phyloP scores from a whole-genome alignment of 2,113 vertebrate genomes.

The Pseudopodoces humilis region DNA sequence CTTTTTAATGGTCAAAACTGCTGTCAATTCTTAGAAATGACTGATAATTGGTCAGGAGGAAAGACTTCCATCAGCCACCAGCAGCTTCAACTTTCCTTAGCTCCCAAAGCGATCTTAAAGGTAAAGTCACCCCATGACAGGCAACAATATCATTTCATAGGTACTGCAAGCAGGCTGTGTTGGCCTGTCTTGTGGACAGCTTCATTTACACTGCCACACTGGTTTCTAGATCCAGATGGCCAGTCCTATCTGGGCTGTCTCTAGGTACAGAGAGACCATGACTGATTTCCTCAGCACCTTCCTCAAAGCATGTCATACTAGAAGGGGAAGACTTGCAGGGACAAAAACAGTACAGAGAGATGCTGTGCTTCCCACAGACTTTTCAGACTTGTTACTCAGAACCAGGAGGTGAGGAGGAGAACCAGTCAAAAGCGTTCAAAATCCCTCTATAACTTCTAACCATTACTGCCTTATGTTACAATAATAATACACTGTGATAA shows the following conservation, averaged over 20 bases:
- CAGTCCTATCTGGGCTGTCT: not conserved
- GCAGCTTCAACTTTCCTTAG: no score
- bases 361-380: not conserved
- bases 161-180: not conserved
- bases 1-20: no score
- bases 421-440: not conserved
- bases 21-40: no score
- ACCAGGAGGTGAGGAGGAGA: not conserved
- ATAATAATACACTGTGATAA: not conserved
- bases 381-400: not conserved
- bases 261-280: not conserved
- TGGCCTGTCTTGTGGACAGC: not conserved
- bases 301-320: no score
- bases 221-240: not conserved
- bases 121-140: no score
- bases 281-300: not conserved
- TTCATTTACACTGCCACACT: fast-evolving
- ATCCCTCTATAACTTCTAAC: not conserved
- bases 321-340: not conserved
- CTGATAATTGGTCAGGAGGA: no score
- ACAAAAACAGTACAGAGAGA: not conserved
- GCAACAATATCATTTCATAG: not conserved
- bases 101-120: no score
- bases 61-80: no score
- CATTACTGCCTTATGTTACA: not conserved